Base-by-base conservation (phyloP, 2,888 invertebrate species). In the Euproctis similis region DNA sequence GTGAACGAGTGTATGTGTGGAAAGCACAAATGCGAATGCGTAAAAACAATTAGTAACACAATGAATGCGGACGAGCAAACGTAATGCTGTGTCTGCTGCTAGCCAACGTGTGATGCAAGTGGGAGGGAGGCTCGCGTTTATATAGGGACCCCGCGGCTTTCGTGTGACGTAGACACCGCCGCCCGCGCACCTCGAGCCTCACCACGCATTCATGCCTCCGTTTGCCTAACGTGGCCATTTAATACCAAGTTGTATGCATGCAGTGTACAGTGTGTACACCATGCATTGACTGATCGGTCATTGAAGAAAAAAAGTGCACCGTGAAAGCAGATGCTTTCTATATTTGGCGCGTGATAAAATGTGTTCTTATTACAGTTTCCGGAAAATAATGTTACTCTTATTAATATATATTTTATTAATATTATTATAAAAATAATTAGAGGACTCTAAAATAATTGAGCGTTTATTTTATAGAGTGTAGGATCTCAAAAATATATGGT, bases 91-190 rank as follows among this genome's bases (percentile, higher is more conserved):
- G 66, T 66, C 54, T 64, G 62, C 63, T 63, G 67, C 70, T 65
- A 59, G 71, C 61, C 53, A 63, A 69, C 77, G 73, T 77, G 51
- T 82, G 71, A 54, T 75, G 64, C 42, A 40, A 58, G 73, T 64
- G 78, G 82, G 72, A 77, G 80, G 78, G 70, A 54, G 64, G 56
- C 30, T 40, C 37, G 36, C 55, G 58, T 57, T 73, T 84, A 51
- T 84, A 84, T 82, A 84, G 69, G 71, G 80, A 63, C 76, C 76
- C 75, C 78, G 21, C 10, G 76, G 68, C 62, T 71, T 72, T 70
- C 65, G 57, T 49, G 65, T 81, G 81, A 82, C 82, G 81, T 81
- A 37, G 60, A 46, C 49, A 34, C 38, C 43, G 42, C 59, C 49
- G 55, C 61, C 61, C 60, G 57, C 58, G 46, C 55, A 35, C 48